phyloP scores from a whole-genome alignment of 1,140 invertebrate genomes.

The Trachelipus rathkii region DNA sequence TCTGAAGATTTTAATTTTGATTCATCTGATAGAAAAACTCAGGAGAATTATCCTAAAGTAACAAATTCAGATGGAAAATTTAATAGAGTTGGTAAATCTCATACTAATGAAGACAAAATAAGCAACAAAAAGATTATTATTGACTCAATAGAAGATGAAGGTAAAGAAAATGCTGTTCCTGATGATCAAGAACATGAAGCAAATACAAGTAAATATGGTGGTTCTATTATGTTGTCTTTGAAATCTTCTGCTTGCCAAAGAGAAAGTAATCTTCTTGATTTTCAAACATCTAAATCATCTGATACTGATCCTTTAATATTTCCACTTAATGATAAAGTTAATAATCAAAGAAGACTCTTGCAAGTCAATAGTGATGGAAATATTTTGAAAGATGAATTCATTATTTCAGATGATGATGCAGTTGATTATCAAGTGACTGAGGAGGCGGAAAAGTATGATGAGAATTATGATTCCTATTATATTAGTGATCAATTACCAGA shows the following conservation, averaged over 20 bases:
- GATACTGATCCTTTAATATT: not conserved
- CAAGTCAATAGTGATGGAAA: not conserved
- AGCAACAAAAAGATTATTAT: too few relatives aligned
- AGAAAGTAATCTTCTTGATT: not conserved
- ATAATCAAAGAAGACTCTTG: not conserved
- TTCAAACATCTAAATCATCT: not conserved
- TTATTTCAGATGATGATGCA: conserved; percentile 1
- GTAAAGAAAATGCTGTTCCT: too few relatives aligned
- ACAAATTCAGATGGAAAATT: too few relatives aligned
- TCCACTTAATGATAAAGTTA: not conserved
- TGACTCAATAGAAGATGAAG: too few relatives aligned
- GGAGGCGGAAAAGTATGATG: too few relatives aligned
- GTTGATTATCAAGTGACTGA: conserved; percentile 17
- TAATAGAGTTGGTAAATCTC: too few relatives aligned
- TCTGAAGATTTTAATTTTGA: too few relatives aligned
- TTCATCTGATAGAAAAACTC: too few relatives aligned
- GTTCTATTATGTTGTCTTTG: not conserved
- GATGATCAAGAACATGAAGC: not conserved
- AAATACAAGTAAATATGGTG: not conserved
- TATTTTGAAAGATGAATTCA: not conserved
- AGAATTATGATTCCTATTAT: not conserved
- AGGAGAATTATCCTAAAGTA: too few relatives aligned
- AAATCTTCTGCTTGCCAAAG: not conserved
- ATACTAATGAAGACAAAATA: too few relatives aligned
- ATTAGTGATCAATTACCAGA: not conserved